Conservation (phyloP, 2,888 invertebrate species). For the Tetanocera ferruginea region DNA sequence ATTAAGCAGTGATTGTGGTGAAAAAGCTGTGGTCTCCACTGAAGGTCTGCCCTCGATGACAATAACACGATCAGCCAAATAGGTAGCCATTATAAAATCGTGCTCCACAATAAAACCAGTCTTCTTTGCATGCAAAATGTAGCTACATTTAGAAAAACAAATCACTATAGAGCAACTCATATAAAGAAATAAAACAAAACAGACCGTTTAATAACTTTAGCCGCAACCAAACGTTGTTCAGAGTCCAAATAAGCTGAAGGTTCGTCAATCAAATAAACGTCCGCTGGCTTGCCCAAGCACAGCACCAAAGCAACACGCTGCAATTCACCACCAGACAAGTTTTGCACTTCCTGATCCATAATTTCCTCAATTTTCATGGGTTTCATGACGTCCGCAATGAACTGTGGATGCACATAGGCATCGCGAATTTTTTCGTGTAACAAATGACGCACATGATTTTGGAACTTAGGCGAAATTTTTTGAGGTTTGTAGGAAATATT, state of each 20-base stretch:
- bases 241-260: constrained; percentile 99
- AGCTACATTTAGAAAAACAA: constrained; percentile 71
- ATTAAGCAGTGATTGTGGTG: constrained; percentile 92
- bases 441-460: constrained; percentile 91
- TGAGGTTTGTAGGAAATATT: constrained; percentile 99
- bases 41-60: constrained; percentile 98
- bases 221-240: constrained; percentile 99
- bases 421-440: constrained; percentile 97
- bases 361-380: constrained; percentile 97
- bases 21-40: constrained; percentile 87
- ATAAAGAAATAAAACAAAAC: constrained; percentile 18
- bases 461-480: constrained; percentile 98
- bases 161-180: neutral
- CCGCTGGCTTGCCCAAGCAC: constrained; percentile 98
- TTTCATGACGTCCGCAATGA: constrained; percentile 98
- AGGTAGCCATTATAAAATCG: constrained; percentile 99
- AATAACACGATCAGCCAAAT: constrained; percentile 97
- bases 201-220: constrained; percentile 98
- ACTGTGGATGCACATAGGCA: constrained; percentile 97
- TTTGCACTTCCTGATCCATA: constrained; percentile 98
- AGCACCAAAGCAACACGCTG: constrained; percentile 96
- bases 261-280: constrained; percentile 98
- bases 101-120: constrained; percentile 99
- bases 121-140: constrained; percentile 98
- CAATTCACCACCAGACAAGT: constrained; percentile 98